These are phyloP conservation scores for Excalfactoria chinensis DNA, from an alignment of 2,113 vertebrate species.

Conservation along the genomic window DNA sequence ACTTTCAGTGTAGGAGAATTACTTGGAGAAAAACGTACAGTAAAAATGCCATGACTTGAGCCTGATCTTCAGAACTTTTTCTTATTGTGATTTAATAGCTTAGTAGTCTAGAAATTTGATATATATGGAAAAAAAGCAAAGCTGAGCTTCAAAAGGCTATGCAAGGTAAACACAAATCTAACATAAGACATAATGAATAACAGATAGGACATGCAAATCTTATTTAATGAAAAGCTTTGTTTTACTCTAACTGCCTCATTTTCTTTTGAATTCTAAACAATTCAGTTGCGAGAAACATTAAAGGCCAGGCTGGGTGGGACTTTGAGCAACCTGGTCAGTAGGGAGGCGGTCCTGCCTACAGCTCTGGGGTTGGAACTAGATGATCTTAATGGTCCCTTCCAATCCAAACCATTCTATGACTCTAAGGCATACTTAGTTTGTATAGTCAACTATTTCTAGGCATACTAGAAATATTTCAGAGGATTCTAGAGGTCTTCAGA, in stretches of 20 bases:
- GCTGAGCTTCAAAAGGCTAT: background rate
- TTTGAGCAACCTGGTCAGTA: too few species aligned
- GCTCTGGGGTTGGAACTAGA: too few species aligned
- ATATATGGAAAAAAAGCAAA: background rate
- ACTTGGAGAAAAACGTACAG: background rate
- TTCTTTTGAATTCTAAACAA: background rate
- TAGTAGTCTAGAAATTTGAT: background rate
- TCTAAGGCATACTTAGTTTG: background rate
- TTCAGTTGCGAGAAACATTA: too few species aligned
- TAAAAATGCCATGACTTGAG: background rate
- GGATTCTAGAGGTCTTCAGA: background rate
- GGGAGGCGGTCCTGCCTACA: too few species aligned
- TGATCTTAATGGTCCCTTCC: too few species aligned
- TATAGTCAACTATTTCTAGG: background rate
- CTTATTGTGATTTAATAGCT: background rate
- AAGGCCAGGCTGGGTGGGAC: too few species aligned
- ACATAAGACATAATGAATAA: background rate
- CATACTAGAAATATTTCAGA: background rate
- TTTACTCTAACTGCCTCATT: background rate
- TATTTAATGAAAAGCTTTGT: background rate
- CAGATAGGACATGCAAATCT: background rate
- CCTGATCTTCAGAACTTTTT: background rate
- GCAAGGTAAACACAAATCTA: background rate
- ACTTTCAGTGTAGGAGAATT: background rate
- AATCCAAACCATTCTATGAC: too few species aligned